Conservation (phyloP, 35 echinoderm and acorn worm genomes). For the Heliocidaris tuberculata region DNA sequence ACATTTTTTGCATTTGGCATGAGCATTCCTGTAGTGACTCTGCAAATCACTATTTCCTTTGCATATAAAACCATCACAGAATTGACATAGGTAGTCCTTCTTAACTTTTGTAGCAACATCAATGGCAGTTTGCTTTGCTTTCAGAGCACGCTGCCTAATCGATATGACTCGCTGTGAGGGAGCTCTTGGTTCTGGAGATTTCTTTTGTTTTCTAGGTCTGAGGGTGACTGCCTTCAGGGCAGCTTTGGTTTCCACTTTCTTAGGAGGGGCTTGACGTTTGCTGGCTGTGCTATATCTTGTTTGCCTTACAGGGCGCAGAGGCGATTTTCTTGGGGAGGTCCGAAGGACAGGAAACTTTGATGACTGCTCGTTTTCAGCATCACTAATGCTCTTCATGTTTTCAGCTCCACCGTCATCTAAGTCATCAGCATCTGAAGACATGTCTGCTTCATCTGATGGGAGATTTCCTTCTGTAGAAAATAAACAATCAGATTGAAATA, state of each 20-base stretch:
- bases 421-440: slow-evolving; percentile 14
- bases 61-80: slow-evolving; percentile 59
- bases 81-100: slow-evolving; percentile 66
- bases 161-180: slow-evolving; percentile 24
- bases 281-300: background rate
- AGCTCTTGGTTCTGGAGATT: slow-evolving; percentile 16
- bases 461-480: slow-evolving; percentile 23
- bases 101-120: slow-evolving; percentile 26
- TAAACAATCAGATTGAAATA: slow-evolving; percentile 30
- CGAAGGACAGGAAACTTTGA: background rate
- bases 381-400: background rate
- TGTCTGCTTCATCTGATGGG: background rate
- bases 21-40: slow-evolving; percentile 58
- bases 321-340: background rate
- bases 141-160: slow-evolving; percentile 37
- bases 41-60: slow-evolving; percentile 52
- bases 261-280: background rate
- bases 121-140: slow-evolving; percentile 20
- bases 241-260: slow-evolving; percentile 80
- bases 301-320: background rate
- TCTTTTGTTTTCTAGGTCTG: slow-evolving; percentile 39
- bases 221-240: slow-evolving; percentile 68
- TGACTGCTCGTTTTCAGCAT: slow-evolving; percentile 24
- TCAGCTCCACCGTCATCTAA: background rate
- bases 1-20: slow-evolving; percentile 76